Evolutionary conservation across 2,888 invertebrate genomes (phyloP).

Genomic region (Antitype chi): DNA sequence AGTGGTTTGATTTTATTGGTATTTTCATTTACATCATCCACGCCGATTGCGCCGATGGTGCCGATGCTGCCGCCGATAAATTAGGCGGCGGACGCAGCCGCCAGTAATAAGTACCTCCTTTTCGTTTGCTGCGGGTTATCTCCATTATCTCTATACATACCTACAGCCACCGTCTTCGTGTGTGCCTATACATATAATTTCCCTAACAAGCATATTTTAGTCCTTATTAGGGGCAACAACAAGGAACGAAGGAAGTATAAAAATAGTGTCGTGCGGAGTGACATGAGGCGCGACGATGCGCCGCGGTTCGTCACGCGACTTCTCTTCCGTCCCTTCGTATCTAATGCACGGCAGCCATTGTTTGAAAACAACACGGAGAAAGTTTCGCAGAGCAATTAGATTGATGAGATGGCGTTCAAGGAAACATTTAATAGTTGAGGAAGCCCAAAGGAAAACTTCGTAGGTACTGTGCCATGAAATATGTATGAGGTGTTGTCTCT

Average conservation of each 20-base stretch:
- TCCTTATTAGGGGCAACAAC: constrained; percentile 45
- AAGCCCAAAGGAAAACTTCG: constrained; percentile 54
- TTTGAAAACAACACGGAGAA: constrained; percentile 72
- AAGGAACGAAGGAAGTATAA: constrained; percentile 57
- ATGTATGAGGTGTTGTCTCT: constrained; percentile 42
- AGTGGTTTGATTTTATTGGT: too few species aligned
- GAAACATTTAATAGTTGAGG: constrained; percentile 62
- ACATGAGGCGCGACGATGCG: constrained; percentile 44
- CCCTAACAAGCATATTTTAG: constrained; percentile 39
- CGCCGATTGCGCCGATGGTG: too few species aligned
- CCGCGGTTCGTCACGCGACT: constrained; percentile 51
- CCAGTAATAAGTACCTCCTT: not conserved
- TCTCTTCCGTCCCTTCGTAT: constrained; percentile 70
- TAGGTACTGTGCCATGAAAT: constrained; percentile 42
- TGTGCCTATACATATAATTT: constrained; percentile 1
- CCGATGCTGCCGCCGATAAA: too few species aligned
- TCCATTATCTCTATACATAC: too few species aligned
- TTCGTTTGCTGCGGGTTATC: not conserved
- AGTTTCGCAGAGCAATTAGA: constrained; percentile 77
- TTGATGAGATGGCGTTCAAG: constrained; percentile 69
- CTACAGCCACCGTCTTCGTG: not conserved
- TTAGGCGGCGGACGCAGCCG: too few species aligned
- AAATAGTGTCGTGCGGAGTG: constrained; percentile 58
- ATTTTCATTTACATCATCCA: too few species aligned
- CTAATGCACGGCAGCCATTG: constrained; percentile 74